Base-by-base conservation (phyloP, 2,113 vertebrate genomes). In the Callocephalon fimbriatum region DNA sequence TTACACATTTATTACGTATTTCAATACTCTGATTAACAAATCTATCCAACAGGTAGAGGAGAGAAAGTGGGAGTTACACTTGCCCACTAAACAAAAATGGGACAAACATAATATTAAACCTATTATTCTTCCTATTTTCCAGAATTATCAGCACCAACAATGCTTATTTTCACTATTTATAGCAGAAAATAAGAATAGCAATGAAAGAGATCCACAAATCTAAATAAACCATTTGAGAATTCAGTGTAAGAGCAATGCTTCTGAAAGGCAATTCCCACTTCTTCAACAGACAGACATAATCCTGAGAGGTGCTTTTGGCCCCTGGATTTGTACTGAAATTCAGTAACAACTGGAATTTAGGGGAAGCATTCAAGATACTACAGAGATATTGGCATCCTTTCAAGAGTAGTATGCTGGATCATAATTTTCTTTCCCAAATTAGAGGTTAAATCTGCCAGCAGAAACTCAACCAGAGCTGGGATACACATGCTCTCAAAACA, bases 401-500 rank as follows among this genome's bases (percentile, higher is more conserved):
- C 51, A 81, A 47, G 27, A 71, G 42, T 5, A 58, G 67, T 74
- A 59, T 17, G 29, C 47, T 29, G 23, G 65, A 94, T 72, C 42
- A 51, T 32, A 42, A 29, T 74, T 86, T 87, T 73, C 61, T 65
- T 84, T 87, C 35, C 56, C 59, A 88, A 88, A 84, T 77, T 54
- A 74, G 67, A 86, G n/a, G 59, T 95, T 71, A 95, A 86, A 94
- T 67, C 51, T 87, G 56, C 15, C 83, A 71, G 68, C 11, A 96
- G 68, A 81, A 91, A 74, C 38, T 77, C 82, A 86, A n/a, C 10
- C 1, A 6, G 56, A 70, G 35, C 6, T 35, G 50, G 25, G 45
- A 86, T 32, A 58, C 3, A 3, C 31, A 66, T 40, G 48, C 44
- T 75, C 59, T 87, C 68, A 54, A 14, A 91, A 73, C 86, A 77